These are phyloP conservation scores for Thamnophis elegans DNA, from an alignment of 2,797 vertebrate species.

Conservation along the genomic window DNA sequence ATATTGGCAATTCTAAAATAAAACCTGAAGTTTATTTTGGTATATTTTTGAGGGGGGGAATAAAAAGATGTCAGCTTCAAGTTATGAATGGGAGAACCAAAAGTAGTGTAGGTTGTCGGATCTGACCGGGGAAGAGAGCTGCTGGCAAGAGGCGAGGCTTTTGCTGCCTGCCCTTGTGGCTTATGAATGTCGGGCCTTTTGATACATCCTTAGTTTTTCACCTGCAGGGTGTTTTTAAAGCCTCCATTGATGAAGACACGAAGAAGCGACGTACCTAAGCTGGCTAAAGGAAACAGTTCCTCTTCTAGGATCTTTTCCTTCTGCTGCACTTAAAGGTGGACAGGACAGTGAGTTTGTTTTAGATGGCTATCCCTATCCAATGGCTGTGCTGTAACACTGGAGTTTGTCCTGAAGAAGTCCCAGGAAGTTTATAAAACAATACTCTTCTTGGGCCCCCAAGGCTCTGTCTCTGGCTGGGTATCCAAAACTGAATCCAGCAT, in stretches of 20 bases:
- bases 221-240: slow-evolving; percentile 56
- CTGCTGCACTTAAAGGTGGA: slow-evolving; percentile 55
- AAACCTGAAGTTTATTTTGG: neutral
- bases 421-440: neutral
- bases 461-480: too few species aligned
- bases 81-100: neutral
- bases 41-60: neutral
- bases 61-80: neutral
- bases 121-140: slow-evolving; percentile 16
- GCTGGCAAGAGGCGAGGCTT: slow-evolving; percentile 29
- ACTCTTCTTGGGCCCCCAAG: neutral
- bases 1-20: slow-evolving; percentile 1
- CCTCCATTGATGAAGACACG: slow-evolving; percentile 51
- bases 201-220: slow-evolving; percentile 45
- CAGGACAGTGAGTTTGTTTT: slow-evolving; percentile 43
- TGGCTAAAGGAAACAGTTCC: slow-evolving; percentile 62
- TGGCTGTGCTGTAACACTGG: neutral
- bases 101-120: neutral
- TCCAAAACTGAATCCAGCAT: too few species aligned
- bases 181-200: slow-evolving; percentile 58
- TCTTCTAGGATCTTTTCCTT: slow-evolving; percentile 60
- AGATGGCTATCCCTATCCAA: slow-evolving; percentile 25
- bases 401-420: neutral
- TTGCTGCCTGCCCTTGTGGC: slow-evolving; percentile 10
- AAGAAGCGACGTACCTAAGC: slow-evolving; percentile 55